A percentile compares a stretch with the other conserved stretches of the same genome.
These are phyloP conservation scores for Galerucella calmariensis DNA, from an alignment of 2,888 invertebrate species.

Conservation along the genomic window DNA sequence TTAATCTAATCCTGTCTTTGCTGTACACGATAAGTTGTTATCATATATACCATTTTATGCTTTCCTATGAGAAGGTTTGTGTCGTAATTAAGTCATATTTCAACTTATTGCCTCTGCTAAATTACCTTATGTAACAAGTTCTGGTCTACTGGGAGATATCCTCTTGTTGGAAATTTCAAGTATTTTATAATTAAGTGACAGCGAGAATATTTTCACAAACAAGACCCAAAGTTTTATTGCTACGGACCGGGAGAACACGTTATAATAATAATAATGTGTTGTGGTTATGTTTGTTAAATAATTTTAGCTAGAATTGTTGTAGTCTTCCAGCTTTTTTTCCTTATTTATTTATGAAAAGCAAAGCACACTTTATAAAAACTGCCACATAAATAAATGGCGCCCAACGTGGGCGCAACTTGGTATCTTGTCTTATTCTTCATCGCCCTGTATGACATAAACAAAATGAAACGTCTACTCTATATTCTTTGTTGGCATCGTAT, in stretches of 20 bases:
- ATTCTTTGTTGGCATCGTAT: too few species aligned
- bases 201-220: conserved; percentile 6
- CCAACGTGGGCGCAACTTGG: too few species aligned
- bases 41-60: conserved; percentile 2
- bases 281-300: neutral
- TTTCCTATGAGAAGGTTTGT: conserved; percentile 19
- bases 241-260: neutral
- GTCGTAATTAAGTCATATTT: conserved; percentile 33
- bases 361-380: too few species aligned
- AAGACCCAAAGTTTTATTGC: conserved; percentile 7
- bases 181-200: conserved; percentile 30
- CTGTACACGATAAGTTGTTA: conserved; percentile 17
- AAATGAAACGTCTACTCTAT: too few species aligned
- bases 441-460: too few species aligned
- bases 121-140: conserved; percentile 31
- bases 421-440: too few species aligned
- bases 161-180: conserved; percentile 29
- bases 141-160: conserved; percentile 19
- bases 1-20: neutral
- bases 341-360: too few species aligned
- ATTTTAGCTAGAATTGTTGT: neutral
- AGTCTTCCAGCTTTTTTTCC: neutral
- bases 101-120: conserved; percentile 28
- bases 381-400: too few species aligned
- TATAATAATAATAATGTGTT: conserved; percentile 1